Base-by-base conservation (phyloP, 1,140 invertebrate species). In the Drosophila auraria region DNA sequence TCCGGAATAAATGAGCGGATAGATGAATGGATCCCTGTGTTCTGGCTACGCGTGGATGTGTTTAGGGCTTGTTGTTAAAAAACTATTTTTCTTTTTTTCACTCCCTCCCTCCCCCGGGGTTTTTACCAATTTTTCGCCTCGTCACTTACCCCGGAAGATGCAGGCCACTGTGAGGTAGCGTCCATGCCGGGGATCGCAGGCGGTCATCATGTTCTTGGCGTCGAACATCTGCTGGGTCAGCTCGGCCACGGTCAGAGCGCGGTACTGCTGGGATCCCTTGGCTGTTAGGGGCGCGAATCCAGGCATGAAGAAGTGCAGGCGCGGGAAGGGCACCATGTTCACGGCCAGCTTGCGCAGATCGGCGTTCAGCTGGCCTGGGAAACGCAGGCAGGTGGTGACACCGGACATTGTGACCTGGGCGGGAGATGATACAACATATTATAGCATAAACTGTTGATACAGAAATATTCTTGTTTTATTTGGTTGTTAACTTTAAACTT, bases 281-380 rank as follows among this genome's bases (percentile, higher is more conserved):
- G 97, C 97, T 15, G 98, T 98, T 1, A 99, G 94, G 12, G 98
- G 98, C 9, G 98, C 98, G 93, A 99, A 99, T 14, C 98, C 98
- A 40, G 98, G 98, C 96, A 98, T 98, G 93, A 98, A 99, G 95
- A 99, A 99, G 93, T 99, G 98, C 30, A 99, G 95, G 91, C 98
- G 96, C 45, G 98, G 98, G 94, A 98, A 99, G 58, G 98, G 98
- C 42, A 99, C 98, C 98, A 99, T 99, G 93, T 99, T 99, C 17
- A 99, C 98, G 33, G 98, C 98, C 76, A 99, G 93, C 94, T 99
- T 99, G 60, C 98, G 95, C 45, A 99, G 94, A 94, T 99, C 98
- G 53, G 98, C 98, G 89, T 97, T 97, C 69, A 97, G 86, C 91
- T 97, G 97, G 59, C 97, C 97, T 3, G 97, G 97, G 94, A 97